phyloP scores from a whole-genome alignment of 2,113 vertebrate genomes.

The Castor canadensis region DNA sequence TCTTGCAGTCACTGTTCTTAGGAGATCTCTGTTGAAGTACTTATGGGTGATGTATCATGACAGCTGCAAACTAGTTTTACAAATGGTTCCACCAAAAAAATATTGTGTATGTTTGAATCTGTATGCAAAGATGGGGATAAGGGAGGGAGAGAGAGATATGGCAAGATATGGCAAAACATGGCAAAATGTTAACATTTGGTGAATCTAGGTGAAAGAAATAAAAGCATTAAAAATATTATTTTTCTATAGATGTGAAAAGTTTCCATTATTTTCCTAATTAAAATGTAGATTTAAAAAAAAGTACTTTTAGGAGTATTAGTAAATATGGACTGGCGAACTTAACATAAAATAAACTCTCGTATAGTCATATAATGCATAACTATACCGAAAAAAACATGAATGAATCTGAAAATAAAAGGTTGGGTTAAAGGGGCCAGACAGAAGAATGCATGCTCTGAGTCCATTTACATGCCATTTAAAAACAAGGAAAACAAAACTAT shows the following conservation, averaged over 20 bases:
- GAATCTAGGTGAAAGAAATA: too few relatives aligned
- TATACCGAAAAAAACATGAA: background rate
- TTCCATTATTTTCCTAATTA: background rate
- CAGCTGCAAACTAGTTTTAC: too few relatives aligned
- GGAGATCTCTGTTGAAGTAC: too few relatives aligned
- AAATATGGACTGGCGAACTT: background rate
- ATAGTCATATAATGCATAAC: background rate
- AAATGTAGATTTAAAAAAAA: background rate
- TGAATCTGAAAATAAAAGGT: background rate
- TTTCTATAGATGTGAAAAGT: background rate
- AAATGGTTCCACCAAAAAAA: too few relatives aligned
- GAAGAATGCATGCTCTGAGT: background rate
- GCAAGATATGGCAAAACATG: background rate
- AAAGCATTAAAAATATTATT: background rate
- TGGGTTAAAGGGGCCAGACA: background rate
- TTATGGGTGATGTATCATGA: too few relatives aligned
- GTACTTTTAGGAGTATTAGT: background rate
- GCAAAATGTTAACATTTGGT: background rate
- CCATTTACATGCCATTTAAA: background rate
- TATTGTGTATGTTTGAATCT: background rate
- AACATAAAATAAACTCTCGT: background rate
- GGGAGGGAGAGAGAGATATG: too few relatives aligned
- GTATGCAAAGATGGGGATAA: background rate
- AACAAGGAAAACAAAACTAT: background rate
- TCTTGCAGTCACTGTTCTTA: too few relatives aligned